A percentile compares a stretch with the other conserved stretches of the same genome.
Evolutionary conservation across 1,140 invertebrate species (phyloP).

Genomic region (Papilio dardanus): DNA sequence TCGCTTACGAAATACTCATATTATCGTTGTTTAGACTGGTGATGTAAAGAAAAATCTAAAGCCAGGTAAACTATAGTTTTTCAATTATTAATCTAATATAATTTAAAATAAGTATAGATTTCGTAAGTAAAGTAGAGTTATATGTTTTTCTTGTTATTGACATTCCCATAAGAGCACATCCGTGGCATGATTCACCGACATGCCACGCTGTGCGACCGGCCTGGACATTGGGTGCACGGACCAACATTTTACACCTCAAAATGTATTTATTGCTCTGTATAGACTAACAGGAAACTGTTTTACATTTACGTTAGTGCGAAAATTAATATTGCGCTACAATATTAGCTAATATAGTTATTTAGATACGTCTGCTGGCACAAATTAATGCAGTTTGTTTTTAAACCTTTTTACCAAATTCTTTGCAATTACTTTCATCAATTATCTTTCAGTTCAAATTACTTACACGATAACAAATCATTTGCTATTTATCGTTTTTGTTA

Average conservation of each 20-base stretch:
- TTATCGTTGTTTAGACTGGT: background rate
- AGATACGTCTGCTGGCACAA: background rate
- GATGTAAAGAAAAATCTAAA: no score
- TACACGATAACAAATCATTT: no score
- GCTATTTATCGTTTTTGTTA: no score
- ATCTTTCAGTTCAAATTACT: no score
- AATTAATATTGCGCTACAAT: background rate
- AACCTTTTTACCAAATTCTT: background rate
- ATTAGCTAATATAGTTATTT: background rate
- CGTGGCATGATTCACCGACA: background rate
- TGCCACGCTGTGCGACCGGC: background rate
- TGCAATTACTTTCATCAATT: background rate
- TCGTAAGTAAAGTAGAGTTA: no score
- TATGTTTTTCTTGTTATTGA: background rate
- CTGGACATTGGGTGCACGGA: background rate
- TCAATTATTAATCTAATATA: no score
- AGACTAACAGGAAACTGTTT: slow-evolving; percentile 9
- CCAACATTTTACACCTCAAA: background rate
- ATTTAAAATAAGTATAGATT: no score
- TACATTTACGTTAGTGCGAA: background rate
- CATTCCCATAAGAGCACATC: background rate
- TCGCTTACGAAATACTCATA: no score
- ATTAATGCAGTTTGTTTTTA: background rate
- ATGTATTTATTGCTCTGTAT: slow-evolving; percentile 8
- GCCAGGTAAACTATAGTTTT: no score